Evolutionary conservation across 2,113 vertebrate species (phyloP).

Genomic region (Eubucco bourcierii): DNA sequence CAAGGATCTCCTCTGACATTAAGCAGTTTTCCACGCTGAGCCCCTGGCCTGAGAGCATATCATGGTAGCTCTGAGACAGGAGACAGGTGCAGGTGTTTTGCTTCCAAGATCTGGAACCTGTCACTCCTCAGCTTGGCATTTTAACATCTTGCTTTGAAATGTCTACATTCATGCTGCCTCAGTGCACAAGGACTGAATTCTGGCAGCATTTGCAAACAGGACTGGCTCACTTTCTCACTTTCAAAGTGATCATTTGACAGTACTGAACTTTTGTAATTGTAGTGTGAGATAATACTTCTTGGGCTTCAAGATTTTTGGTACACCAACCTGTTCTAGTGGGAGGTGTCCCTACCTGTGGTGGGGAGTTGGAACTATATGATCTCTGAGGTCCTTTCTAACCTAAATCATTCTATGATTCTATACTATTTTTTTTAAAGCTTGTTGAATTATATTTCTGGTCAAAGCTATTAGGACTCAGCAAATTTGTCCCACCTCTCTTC

Average conservation of each 20-base stretch:
- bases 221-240: neutral
- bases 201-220: neutral
- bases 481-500: neutral
- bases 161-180: neutral
- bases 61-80: neutral
- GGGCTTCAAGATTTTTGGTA: neutral
- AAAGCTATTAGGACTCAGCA: neutral
- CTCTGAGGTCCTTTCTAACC: too few species aligned
- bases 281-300: neutral
- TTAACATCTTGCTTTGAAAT: neutral
- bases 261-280: neutral
- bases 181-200: neutral
- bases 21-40: neutral
- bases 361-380: too few species aligned
- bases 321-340: too few species aligned
- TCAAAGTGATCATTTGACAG: neutral
- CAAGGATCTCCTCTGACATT: neutral
- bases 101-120: neutral
- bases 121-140: neutral
- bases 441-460: neutral
- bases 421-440: neutral
- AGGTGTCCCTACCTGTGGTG: too few species aligned
- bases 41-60: fast-evolving
- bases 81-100: neutral
- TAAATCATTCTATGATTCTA: too few species aligned